A percentile compares a stretch with the other conserved stretches of the same genome.
Evolutionary conservation across 2,113 vertebrate species (phyloP).

Genomic region (Mixornis gularis): DNA sequence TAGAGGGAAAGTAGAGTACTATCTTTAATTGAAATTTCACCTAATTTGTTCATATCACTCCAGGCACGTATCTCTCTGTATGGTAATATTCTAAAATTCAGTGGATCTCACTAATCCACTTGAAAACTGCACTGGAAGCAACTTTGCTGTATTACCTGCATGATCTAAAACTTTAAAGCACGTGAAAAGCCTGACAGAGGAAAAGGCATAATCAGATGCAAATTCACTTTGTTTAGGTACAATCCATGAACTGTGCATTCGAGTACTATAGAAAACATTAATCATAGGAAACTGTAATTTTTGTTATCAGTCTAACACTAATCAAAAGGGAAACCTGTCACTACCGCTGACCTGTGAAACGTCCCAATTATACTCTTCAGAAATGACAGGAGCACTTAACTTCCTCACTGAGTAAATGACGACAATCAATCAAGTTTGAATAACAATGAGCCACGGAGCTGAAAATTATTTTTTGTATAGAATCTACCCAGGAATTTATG

Average conservation of each 20-base stretch:
- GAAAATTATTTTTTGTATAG: conserved; percentile 91
- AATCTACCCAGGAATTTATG: conserved; percentile 92
- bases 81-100: background rate
- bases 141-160: conserved; percentile 5
- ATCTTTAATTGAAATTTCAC: background rate
- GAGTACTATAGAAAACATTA: conserved; percentile 73
- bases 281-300: conserved; percentile 86
- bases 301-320: conserved; percentile 91
- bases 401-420: conserved; percentile 86
- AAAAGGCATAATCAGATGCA: conserved; percentile 73
- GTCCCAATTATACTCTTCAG: conserved; percentile 89
- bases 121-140: conserved; percentile 8
- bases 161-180: conserved; percentile 9
- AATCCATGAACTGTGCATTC: conserved; percentile 58
- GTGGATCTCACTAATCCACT: background rate
- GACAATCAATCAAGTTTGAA: conserved; percentile 88
- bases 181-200: background rate
- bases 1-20: background rate
- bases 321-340: conserved; percentile 93
- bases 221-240: conserved; percentile 74
- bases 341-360: conserved; percentile 88
- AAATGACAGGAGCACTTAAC: conserved; percentile 93
- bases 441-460: conserved; percentile 89
- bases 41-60: background rate
- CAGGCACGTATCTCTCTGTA: background rate